Conservation (phyloP, 1,140 invertebrate genomes). For the Diploscapter pachys region DNA sequence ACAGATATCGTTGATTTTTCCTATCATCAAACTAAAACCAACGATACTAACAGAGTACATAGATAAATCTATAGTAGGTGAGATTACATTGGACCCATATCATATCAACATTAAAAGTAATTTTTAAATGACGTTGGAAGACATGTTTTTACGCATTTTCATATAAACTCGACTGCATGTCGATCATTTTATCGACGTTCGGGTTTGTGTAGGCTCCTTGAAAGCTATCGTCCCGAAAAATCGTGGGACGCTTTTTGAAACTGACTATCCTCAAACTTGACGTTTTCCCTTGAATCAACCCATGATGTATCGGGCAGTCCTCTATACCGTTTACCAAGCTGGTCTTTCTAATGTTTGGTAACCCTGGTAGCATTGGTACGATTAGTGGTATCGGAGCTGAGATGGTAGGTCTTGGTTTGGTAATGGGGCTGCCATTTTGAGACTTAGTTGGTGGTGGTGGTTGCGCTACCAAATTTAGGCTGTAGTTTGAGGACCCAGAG, state of each 20-base stretch:
- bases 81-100: too few relatives aligned
- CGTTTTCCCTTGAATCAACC: neutral
- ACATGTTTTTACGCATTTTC: neutral
- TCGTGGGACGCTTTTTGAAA: conserved; percentile 5
- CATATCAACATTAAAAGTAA: too few relatives aligned
- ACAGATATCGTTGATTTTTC: too few relatives aligned
- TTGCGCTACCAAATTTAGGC: neutral
- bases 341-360: neutral
- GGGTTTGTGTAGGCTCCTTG: conserved; percentile 26
- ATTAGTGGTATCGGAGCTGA: conserved; percentile 7
- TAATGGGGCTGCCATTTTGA: neutral
- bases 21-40: too few relatives aligned
- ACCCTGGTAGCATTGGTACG: neutral
- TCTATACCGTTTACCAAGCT: neutral
- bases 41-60: too few relatives aligned
- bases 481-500: conserved; percentile 3
- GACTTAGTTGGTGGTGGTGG: too few relatives aligned
- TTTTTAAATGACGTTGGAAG: too few relatives aligned
- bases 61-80: too few relatives aligned
- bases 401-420: conserved; percentile 6
- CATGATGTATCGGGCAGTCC: conserved; percentile 11
- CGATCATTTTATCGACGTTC: conserved; percentile 28
- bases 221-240: neutral
- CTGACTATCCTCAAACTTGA: neutral
- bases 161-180: conserved; percentile 11